Evolutionary conservation across 2,797 vertebrate species (phyloP), one percentile per base, ranked within the genome.

Genomic region (Lithobates pipiens): DNA sequence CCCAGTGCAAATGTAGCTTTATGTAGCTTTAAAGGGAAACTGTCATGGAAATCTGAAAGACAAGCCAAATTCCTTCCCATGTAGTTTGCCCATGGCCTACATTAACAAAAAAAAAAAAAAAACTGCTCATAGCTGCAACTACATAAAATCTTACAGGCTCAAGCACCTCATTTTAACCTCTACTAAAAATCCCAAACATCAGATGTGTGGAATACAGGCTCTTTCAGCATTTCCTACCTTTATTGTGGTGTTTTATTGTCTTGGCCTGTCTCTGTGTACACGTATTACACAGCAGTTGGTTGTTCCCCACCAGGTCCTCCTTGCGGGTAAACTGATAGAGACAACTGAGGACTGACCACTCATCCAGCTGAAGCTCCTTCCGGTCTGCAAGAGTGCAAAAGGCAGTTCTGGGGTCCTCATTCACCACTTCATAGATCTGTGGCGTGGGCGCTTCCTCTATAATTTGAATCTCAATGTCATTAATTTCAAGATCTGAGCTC

Each of bases 321-420:
- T 97, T 97, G 42, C 95, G 94, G 6, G 97, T 99, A 89, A 99
- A 99, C 85, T 98, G 97, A 89, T 95, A 95, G 0, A 99, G 95
- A 88, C 96, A 97, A 3, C 96, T 96, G 76, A 95, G 91, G 54
- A 99, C 90, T 0, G 98, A 99, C 89, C 95, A 95, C 78, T 97
- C 97, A 63, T 96, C 95, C 0, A 89, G 90, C 70, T 91, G 95
- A 11, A 95, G 92, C 5, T 89, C 74, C 25, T 90, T 90, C 88
- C 97, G 95, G 76, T 90, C 87, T 0, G 97, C 95, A 81, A 99
- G 94, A 0, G 96, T 95, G 87, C 90, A 91, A 92, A 99, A 99
- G 15, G 97, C 97, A 18, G 92, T 92, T 88, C 96, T 96, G 0
- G 97, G 95, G 88, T 99, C 97, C 42, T 93, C 93, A 0, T 87